These are phyloP conservation scores for Drosophila robusta DNA, from an alignment of 2,888 invertebrate species.

Conservation along the genomic window DNA sequence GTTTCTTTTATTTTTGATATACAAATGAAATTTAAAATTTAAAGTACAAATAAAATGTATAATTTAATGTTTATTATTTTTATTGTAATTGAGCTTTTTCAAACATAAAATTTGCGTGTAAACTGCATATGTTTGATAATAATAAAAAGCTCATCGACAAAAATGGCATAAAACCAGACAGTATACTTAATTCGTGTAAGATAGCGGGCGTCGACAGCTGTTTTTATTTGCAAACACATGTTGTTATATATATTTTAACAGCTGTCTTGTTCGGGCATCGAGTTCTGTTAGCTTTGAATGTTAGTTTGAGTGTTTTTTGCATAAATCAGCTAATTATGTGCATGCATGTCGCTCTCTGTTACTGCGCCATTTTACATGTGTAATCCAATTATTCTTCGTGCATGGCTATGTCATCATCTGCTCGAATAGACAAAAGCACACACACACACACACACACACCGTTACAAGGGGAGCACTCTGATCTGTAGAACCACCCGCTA, in stretches of 20 bases:
- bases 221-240: slow-evolving; percentile 16
- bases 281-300: slow-evolving; percentile 16
- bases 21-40: no score
- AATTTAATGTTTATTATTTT: no score
- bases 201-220: slow-evolving; percentile 26
- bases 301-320: slow-evolving; percentile 9
- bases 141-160: neutral
- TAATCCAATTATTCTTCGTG: slow-evolving; percentile 50
- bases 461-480: slow-evolving; percentile 14
- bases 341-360: slow-evolving; percentile 7
- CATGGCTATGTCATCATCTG: neutral
- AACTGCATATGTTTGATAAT: neutral
- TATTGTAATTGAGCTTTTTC: no score
- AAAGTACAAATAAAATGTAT: no score
- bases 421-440: neutral
- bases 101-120: neutral
- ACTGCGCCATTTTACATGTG: slow-evolving; percentile 19
- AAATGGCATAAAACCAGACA: neutral
- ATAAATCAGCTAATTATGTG: slow-evolving; percentile 4
- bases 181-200: neutral
- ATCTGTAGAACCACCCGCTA: slow-evolving; percentile 46
- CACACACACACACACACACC: neutral
- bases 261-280: slow-evolving; percentile 30
- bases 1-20: no score
- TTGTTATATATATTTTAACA: slow-evolving; percentile 34